Base-by-base conservation (phyloP, 2,888 invertebrate species). In the Oligia fasciuncula region DNA sequence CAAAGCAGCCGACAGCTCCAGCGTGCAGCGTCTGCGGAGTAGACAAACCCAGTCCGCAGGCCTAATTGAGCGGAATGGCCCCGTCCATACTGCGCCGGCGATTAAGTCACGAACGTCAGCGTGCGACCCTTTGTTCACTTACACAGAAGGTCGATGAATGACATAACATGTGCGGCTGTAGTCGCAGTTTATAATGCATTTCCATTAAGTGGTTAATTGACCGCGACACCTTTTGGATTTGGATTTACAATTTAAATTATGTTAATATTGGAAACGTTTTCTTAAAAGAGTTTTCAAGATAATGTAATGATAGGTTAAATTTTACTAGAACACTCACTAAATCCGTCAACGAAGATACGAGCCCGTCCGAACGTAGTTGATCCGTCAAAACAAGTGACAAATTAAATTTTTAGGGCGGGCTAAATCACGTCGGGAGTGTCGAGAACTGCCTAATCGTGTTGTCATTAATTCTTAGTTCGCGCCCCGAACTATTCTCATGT, bases 61-160 rank as follows among this genome's bases (percentile, higher is more conserved):
- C 92, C 95, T 96, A 96, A 96, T 96, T 96, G 96, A 94, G 95
- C 94, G 94, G 95, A 96, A 96, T 94, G 92, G 93, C 90, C 91
- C 90, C 89, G 87, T 91, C 89, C 90, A 87, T 88, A 89, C 88
- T 87, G 89, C 80, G 82, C 73, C 83, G 63, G 80, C 88, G 88
- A 90, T 86, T 88, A 91, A 91, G 90, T 85, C 88, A 91, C 81
- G 83, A 85, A 88, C 91, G 91, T 81, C 82, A 91, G 92, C 91
- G 91, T 80, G 77, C 75, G 84, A 81, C 77, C 83, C 76, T 82
- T 84, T 81, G 76, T 79, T 69, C 73, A 72, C 60, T 51, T 46
- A 62, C n/a, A 65, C 67, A 51, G 65, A 73, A 86, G 85, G 77
- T 83, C 79, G 86, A 79, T 77, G 69, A 85, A 87, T 81, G 83